A percentile compares a stretch with the other conserved stretches of the same genome.
Evolutionary conservation across 2,888 invertebrate species (phyloP).

Genomic region (Pseudococcus jackbeardsleyi): DNA sequence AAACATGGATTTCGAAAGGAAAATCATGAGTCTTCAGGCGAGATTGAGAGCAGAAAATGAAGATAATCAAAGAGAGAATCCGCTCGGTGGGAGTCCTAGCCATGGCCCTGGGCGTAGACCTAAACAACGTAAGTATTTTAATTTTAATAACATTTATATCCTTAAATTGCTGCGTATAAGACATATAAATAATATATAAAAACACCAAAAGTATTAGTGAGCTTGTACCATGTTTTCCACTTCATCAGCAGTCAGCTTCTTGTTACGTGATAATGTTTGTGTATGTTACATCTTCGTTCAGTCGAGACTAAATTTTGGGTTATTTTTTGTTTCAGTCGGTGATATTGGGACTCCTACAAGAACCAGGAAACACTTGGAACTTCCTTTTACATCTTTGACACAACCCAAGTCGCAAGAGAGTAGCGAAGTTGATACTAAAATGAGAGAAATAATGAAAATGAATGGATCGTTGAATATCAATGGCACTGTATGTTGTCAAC

Average conservation of each 20-base stretch:
- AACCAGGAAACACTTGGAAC: constrained; percentile 73
- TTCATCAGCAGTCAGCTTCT: background rate
- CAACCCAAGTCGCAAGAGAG: constrained; percentile 67
- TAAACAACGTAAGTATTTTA: constrained; percentile 75
- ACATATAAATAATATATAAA: background rate
- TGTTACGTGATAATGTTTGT: constrained; percentile 7
- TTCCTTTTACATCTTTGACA: constrained; percentile 72
- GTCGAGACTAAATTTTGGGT: constrained; percentile 58
- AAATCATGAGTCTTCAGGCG: constrained; percentile 86
- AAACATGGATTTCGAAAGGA: constrained; percentile 70
- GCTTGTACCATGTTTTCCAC: background rate
- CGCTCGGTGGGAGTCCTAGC: constrained; percentile 70
- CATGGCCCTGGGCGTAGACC: constrained; percentile 76
- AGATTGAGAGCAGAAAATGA: constrained; percentile 81
- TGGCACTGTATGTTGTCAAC: constrained; percentile 72
- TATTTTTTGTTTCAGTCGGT: constrained; percentile 69
- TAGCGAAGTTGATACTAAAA: constrained; percentile 80
- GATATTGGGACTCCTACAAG: constrained; percentile 73
- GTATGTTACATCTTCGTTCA: constrained; percentile 31
- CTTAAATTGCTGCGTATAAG: background rate
- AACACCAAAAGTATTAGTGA: background rate
- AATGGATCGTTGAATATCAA: constrained; percentile 90
- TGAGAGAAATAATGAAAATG: constrained; percentile 93
- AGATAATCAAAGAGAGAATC: constrained; percentile 75
- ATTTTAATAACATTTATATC: background rate